These are phyloP conservation scores for Petrolisthes cinctipes DNA, from an alignment of 2,888 invertebrate species.

Conservation along the genomic window DNA sequence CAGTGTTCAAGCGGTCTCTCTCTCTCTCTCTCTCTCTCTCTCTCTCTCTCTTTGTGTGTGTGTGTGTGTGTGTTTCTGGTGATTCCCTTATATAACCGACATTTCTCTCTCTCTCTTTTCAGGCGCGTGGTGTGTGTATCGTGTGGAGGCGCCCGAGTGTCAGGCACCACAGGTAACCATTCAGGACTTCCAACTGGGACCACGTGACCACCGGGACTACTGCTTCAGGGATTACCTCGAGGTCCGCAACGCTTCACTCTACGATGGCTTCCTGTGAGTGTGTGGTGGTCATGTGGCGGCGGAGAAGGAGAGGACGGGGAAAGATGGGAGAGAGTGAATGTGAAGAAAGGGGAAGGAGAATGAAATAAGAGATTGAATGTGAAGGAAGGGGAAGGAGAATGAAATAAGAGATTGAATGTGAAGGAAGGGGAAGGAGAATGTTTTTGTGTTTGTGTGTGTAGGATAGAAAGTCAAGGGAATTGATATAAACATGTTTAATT, in stretches of 20 bases:
- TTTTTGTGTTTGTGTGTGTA: too few species aligned
- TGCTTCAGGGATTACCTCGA: constrained; percentile 63
- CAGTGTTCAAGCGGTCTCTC: too few species aligned
- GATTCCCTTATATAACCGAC: not conserved
- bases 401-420: too few species aligned
- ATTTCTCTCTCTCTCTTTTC: not conserved
- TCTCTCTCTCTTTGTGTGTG: too few species aligned
- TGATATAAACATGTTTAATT: too few species aligned
- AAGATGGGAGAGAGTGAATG: not conserved
- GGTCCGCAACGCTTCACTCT: constrained; percentile 55
- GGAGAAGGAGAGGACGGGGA: not conserved
- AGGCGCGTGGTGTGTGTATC: constrained; percentile 64
- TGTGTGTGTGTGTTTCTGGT: too few species aligned
- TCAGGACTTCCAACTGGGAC: constrained; percentile 60
- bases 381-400: constrained; percentile 3
- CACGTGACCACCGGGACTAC: constrained; percentile 48
- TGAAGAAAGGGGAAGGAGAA: not conserved
- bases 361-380: not conserved
- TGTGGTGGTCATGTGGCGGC: not conserved
- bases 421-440: too few species aligned
- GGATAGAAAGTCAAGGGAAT: too few species aligned
- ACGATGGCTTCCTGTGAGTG: constrained; percentile 62
- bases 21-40: too few species aligned
- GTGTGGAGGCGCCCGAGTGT: constrained; percentile 56
- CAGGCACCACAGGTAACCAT: constrained; percentile 56